Conservation (phyloP, 2,888 invertebrate genomes). For the Zaprionus lineosus region DNA sequence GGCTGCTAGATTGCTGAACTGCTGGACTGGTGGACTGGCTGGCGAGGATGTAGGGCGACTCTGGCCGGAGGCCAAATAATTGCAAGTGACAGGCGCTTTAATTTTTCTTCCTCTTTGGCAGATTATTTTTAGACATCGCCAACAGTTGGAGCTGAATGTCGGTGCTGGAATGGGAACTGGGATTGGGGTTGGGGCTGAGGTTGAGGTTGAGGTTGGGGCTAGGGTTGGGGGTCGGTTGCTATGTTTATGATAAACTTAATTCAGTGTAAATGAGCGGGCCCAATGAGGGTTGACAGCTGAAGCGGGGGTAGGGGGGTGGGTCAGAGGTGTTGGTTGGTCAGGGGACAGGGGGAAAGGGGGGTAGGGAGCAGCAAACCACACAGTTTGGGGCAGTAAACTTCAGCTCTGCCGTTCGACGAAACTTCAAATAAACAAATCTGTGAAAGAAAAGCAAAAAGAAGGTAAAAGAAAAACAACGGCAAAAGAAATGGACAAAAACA, state of each 20-base stretch:
- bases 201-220: slow-evolving; percentile 8
- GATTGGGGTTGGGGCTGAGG: slow-evolving; percentile 4
- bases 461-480: slow-evolving; percentile 25
- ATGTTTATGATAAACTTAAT: slow-evolving; percentile 75
- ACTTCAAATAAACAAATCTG: slow-evolving; percentile 77
- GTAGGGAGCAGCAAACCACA: slow-evolving; percentile 39
- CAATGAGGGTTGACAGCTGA: slow-evolving; percentile 57
- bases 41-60: slow-evolving; percentile 53
- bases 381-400: slow-evolving; percentile 34
- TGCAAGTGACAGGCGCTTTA: slow-evolving; percentile 80
- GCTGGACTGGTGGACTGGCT: neutral
- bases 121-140: slow-evolving; percentile 62
- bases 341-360: neutral
- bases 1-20: slow-evolving; percentile 1
- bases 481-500: slow-evolving; percentile 36
- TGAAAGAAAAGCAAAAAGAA: slow-evolving; percentile 60
- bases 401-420: slow-evolving; percentile 30
- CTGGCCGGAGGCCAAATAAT: slow-evolving; percentile 73
- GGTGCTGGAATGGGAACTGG: no score
- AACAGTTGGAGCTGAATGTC: no score
- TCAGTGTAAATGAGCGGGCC: slow-evolving; percentile 76
- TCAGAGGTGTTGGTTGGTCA: neutral
- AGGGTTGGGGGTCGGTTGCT: slow-evolving; percentile 49
- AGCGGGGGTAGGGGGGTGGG: neutral
- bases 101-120: slow-evolving; percentile 73